phyloP scores from a whole-genome alignment of 2,113 vertebrate genomes.

The Oryctolagus cuniculus region mOryCun1.1 NC_091443.1:85446501-85447000 shows the following conservation, averaged over 20 bases:
- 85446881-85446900: background rate
- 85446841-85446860: background rate
- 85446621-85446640: no score
- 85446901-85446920: background rate
- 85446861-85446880: background rate
- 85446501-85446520: background rate
- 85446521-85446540: background rate
- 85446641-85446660: no score
- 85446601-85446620: no score
- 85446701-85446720: no score
- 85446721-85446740: no score
- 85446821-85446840: background rate
- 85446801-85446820: background rate
- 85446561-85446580: no score
- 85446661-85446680: no score
- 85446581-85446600: no score
- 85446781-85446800: background rate
- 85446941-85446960: slow-evolving; percentile 51
- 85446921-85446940: background rate
- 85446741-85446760: no score
- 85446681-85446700: no score
- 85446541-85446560: background rate
- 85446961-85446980: slow-evolving; percentile 61
- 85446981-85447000: slow-evolving; percentile 20
- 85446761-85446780: background rate